Base-by-base conservation (phyloP, 2,888 invertebrate genomes). In the Spisula solida region DNA sequence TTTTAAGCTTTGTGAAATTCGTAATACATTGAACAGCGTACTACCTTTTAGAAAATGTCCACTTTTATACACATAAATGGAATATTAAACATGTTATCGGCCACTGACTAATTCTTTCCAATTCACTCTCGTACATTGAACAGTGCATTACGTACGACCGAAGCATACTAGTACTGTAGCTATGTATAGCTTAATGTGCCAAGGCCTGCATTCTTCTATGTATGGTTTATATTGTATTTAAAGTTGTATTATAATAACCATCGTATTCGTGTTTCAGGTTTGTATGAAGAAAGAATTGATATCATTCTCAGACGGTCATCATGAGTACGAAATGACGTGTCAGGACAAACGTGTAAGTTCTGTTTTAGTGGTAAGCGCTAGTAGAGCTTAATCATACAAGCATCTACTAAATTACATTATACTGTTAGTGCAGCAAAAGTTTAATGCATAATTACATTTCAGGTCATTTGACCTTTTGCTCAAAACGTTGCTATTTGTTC, bases 321-420 rank as follows among this genome's bases (percentile, higher is more conserved):
- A 89, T 66, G 91, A 91, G 41, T 91, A 89, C 51, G 81, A 87
- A 48, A 85, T 91, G 88, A 86, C 89, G 8, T 91, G 91, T 60
- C 83, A 82, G 31, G 34, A 29, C 10, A 82, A 83, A 66, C 81
- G 83, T 80, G 91, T 91, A 89, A 82, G 75, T 31, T 8, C 60
- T 25, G n/a, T 0, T 25, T 25, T 25, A 5, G 10, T 25, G 25
- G 5, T 56, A 56, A 20, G 18, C n/a, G n/a, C 20, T 18, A 56
- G n/a, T 20, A 14, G 6, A n/a, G 56, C 18, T 18, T 55, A 18
- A 18, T 55, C n/a, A n/a, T n/a, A n/a, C n/a, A 14, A 55, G 14
- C 55, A 14, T 18, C 4, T 12, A 18, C 1, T 18, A 20, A 8
- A 14, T 55, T 6, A 55, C 18, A 55, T 18, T 14, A n/a, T n/a